Base-by-base conservation (phyloP, 2,888 invertebrate species). In the Tillus elongatus region DNA sequence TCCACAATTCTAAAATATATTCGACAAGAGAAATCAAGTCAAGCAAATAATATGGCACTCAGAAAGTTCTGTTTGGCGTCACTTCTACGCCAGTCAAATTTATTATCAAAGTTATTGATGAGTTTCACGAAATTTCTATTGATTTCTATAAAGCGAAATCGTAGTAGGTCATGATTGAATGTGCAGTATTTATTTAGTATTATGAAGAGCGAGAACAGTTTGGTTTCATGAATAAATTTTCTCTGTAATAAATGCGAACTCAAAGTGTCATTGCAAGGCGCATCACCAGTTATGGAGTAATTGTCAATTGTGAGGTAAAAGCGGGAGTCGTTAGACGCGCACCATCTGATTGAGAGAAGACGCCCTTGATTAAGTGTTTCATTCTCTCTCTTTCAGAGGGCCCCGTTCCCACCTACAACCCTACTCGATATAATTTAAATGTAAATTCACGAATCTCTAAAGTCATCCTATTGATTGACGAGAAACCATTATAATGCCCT, bases 361-460 rank as follows among this genome's bases (percentile, higher is more conserved):
- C 45, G 47, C 37, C 47, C 45, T 47, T 50, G 51, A 51, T 51
- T 50, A 51, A 50, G 51, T 50, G 51, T 48, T 50, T 50, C 45
- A 45, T 47, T 49, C 47, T 35, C 45, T 41, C 48, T 50, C 46
- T 47, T 49, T 47, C 45, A n/a, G n/a, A n/a, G n/a, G 39, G 39
- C 39, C 40, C 27, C 38, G 46, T n/a, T 8, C 24, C 6, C 6
- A n/a, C 6, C 6, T 19, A 19, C 24, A 19, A n/a, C 24, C 24
- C 24, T 45, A 46, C 43, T 44, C 47, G 47, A 42, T 49, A 53
- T 52, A 51, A 53, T 53, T 51, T 52, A 53, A 51, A 53, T 53
- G 54, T 51, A 54, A 54, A 54, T 54, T 53, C 46, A 44, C 44
- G 49, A 52, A 52, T 51, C 48, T 50, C 45, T 44, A 47, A 44